Evolutionary conservation across 2,797 vertebrate genomes (phyloP).

Genomic region (Austrolebias charrua): DNA sequence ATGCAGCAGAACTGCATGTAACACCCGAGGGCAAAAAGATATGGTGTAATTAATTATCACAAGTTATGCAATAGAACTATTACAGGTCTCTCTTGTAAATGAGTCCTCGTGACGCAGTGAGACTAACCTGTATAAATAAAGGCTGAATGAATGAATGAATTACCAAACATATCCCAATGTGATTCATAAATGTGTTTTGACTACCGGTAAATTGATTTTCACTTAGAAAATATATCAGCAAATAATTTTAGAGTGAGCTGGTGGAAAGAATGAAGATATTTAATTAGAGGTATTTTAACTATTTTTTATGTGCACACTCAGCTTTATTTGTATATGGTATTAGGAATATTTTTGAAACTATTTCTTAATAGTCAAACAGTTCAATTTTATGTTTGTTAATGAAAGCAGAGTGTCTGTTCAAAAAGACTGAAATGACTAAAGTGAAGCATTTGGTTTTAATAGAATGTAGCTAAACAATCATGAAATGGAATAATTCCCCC

Average conservation of each 20-base stretch:
- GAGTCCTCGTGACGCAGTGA: too few relatives aligned
- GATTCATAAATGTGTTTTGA: constrained; percentile 34
- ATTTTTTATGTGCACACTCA: not conserved
- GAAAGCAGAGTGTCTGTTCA: too few relatives aligned
- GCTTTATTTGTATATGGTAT: too few relatives aligned
- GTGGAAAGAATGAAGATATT: constrained; percentile 1
- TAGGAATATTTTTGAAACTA: too few relatives aligned
- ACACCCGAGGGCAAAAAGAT: constrained; percentile 31
- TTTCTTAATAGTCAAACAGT: too few relatives aligned
- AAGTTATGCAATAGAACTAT: constrained; percentile 9
- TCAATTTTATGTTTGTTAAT: too few relatives aligned
- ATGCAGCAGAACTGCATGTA: constrained; percentile 26
- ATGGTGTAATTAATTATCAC: constrained; percentile 44
- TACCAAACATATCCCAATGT: constrained; percentile 30
- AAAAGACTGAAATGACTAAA: too few relatives aligned
- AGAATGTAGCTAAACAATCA: too few relatives aligned
- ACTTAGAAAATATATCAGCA: not conserved
- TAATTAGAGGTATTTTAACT: not conserved
- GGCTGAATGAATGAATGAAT: not conserved
- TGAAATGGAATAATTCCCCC: too few relatives aligned
- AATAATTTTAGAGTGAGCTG: not conserved
- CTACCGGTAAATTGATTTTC: not conserved
- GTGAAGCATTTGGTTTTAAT: too few relatives aligned
- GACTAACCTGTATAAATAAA: too few relatives aligned
- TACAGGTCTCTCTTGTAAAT: not conserved